phyloP scores from a whole-genome alignment of 2,888 invertebrate genomes.

The Tinea pellionella region DNA sequence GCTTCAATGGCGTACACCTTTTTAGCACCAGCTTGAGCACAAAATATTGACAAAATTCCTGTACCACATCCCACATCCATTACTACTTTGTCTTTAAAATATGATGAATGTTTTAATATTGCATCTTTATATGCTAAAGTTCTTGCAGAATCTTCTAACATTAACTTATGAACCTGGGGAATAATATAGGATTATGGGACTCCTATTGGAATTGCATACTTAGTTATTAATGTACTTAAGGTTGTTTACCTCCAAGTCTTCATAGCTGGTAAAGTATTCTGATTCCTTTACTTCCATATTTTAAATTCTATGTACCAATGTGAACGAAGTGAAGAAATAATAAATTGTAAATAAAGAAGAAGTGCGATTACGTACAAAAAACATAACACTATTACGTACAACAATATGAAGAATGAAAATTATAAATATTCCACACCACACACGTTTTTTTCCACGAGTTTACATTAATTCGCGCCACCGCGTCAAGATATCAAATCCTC shows the following conservation, averaged over 20 bases:
- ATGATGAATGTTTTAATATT: slow-evolving; percentile 73
- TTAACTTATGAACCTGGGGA: slow-evolving; percentile 80
- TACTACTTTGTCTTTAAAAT: slow-evolving; percentile 82
- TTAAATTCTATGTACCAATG: not conserved
- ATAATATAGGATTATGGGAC: not conserved
- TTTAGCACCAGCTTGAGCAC: slow-evolving; percentile 89
- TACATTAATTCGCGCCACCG: not conserved
- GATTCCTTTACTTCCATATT: not conserved
- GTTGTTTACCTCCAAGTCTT: slow-evolving; percentile 76
- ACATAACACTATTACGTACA: no score
- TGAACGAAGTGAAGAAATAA: no score
- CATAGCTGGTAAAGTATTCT: slow-evolving; percentile 78
- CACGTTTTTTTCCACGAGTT: not conserved
- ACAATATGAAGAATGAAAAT: no score
- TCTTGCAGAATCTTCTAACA: slow-evolving; percentile 81
- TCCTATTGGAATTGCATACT: not conserved
- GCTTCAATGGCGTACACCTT: slow-evolving; percentile 90
- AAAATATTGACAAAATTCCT: slow-evolving; percentile 90
- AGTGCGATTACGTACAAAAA: no score
- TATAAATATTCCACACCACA: not conserved
- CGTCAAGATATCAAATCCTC: no score
- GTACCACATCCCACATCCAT: slow-evolving; percentile 90
- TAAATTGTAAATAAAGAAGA: no score
- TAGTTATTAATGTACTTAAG: not conserved
- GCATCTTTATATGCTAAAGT: slow-evolving; percentile 85